Evolutionary conservation across 2,797 vertebrate species (phyloP), one percentile per base, ranked within the genome.

Genomic region (Fundulus diaphanus): DNA sequence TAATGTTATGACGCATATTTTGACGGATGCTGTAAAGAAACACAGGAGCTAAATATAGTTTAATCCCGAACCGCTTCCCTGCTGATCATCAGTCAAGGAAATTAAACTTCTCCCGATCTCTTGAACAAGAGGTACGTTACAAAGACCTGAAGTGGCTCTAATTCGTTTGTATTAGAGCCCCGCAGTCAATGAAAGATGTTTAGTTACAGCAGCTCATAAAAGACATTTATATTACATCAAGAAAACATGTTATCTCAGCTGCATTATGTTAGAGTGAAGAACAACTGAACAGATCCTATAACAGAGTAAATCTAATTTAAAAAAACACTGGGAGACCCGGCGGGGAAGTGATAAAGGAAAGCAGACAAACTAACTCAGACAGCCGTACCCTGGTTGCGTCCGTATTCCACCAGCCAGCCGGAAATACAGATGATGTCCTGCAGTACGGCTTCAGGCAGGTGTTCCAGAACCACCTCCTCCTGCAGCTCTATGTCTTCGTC

Each of bases 371-470:
- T 33, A 44, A 52, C 44, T 68, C 27, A 44, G 48, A 37, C 15
- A 48, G n/a, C 22, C 0, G 1, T 68, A 99, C 98, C 98, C 91
- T 99, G 97, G 88, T 99, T 99, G 74, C 96, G 96, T 74, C 98
- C 98, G 0, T 96, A 99, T 8, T 99, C 98, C 94, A 99, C 97
- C 89, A 99, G 95, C 98, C 98, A 99, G 74, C 95, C 94, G 0
- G 97, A 96, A 84, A 99, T 99, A 77, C 97, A 96, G 91, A 98
- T 95, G 86, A 97, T 92, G 24, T 99, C 98, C 1, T 96, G 96
- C 13, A 99, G 94, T 54, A 96, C 96, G 0, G 95, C 95, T 78
- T 99, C 97, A 0, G 98, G 97, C 2, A 99, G 96, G 81, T 99
- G 98, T 72, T 99, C 97, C 90, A 99, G 92, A 12, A 93, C 87